phyloP scores from a whole-genome alignment of 2,113 vertebrate genomes.

The Phaethon lepturus region DNA sequence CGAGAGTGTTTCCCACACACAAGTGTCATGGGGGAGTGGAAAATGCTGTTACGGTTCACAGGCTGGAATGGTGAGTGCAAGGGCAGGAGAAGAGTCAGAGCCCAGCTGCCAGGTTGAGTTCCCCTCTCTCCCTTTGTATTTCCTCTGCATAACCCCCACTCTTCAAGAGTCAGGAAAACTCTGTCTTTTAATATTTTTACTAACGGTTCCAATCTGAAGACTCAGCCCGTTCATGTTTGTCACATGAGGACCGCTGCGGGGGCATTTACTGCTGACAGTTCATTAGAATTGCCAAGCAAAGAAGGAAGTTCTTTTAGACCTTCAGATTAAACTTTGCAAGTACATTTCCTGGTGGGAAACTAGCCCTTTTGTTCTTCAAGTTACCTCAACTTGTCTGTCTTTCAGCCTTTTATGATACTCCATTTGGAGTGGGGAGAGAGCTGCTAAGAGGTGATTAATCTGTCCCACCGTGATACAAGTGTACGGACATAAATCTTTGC shows the following conservation, averaged over 20 bases:
- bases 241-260: neutral
- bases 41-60: neutral
- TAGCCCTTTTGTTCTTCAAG: slow-evolving; percentile 1
- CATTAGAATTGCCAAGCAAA: neutral
- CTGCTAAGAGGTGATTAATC: neutral
- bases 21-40: neutral
- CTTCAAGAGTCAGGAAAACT: neutral
- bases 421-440: neutral
- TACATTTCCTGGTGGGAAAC: neutral
- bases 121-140: neutral
- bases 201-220: neutral
- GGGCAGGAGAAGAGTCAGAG: neutral
- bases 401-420: neutral
- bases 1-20: neutral
- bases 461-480: neutral
- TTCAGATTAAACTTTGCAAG: neutral
- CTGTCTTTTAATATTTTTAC: neutral
- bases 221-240: neutral
- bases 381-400: neutral
- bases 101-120: neutral
- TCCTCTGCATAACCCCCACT: neutral
- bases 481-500: neutral
- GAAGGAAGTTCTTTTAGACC: neutral
- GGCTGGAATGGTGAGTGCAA: neutral
- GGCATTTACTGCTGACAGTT: neutral